Base-by-base conservation (phyloP, 2,797 vertebrate species). In the Tadarida brasiliensis region DNA sequence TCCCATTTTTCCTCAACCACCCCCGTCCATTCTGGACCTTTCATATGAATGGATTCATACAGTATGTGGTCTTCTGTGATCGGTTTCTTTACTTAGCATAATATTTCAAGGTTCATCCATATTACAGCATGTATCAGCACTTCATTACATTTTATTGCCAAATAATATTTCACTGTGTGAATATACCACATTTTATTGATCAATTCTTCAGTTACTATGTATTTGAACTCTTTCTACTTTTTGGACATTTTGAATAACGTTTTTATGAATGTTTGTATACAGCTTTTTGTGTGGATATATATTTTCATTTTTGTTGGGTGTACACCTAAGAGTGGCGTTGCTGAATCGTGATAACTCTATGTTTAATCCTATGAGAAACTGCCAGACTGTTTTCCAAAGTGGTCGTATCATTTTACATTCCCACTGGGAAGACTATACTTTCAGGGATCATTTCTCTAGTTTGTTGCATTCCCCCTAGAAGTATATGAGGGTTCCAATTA, bases 131-230 rank as follows among this genome's bases (percentile, higher is more conserved):
- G 16, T 81, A 11, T 61, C 24, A 85, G 11, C 11, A 73, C 26
- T 70, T 91, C 33, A 57, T 87, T 71, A 22, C 20, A 89, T 88
- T 88, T 92, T 57, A 49, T 61, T 94, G 51, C 24, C 51, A 92
- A 74, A 7, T 56, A 73, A 39, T 28, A 28, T 80, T 28, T 14
- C 11, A n/a, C 30, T 70, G 10, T 70, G 30, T 47, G 12, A 90
- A 63, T 83, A 65, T 51, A 33, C 44, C 3, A 9, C 28, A 26
- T 71, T 70, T 92, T 63, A 63, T 47, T 93, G 51, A 77, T 70
- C 61, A n/a, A 17, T 39, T 78, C 49, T 65, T 82, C 20, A 65
- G 63, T 33, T 10, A 11, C 71, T 70, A 11, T 30, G 8, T 11
- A 78, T 76, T 73, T 91, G 14, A 11, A 3, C 57, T 70, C 2